Evolutionary conservation across 2,888 invertebrate species (phyloP).

Genomic region (Leptinotarsa haldemani): DNA sequence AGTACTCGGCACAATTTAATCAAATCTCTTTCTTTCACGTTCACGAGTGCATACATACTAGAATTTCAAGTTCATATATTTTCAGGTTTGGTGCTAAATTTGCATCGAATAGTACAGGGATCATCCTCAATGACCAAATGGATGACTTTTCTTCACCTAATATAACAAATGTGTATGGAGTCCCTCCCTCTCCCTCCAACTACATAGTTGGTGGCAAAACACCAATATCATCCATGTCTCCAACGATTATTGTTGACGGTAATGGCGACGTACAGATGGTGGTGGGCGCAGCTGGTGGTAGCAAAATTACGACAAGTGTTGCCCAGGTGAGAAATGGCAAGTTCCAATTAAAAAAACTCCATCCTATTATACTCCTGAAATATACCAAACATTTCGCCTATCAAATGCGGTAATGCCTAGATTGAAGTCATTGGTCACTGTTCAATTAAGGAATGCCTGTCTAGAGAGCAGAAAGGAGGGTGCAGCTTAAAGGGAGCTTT

Average conservation of each 20-base stretch:
- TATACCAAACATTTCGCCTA: no score
- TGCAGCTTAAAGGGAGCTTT: no score
- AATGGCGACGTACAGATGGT: slow-evolving; percentile 68
- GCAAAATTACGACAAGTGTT: slow-evolving; percentile 87
- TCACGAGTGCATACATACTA: background rate
- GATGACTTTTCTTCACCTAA: slow-evolving; percentile 86
- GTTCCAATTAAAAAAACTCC: no score
- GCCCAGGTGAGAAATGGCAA: slow-evolving; percentile 66
- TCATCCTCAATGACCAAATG: slow-evolving; percentile 90
- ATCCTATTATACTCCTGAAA: no score
- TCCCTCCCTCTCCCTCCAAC: slow-evolving; percentile 85
- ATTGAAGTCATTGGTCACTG: no score
- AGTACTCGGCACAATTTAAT: no score
- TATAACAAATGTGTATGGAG: slow-evolving; percentile 74
- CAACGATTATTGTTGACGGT: slow-evolving; percentile 78
- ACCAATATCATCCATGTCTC: slow-evolving; percentile 93
- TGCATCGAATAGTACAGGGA: slow-evolving; percentile 80
- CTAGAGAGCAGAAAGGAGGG: no score
- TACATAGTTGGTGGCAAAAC: slow-evolving; percentile 84
- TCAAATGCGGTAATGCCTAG: no score
- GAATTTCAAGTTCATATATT: background rate
- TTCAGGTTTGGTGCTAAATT: slow-evolving; percentile 65
- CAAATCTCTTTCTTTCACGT: no score
- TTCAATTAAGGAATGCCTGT: no score
- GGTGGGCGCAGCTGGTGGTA: slow-evolving; percentile 90